These are phyloP conservation scores for Elachura formosa DNA, from an alignment of 2,113 vertebrate species.

Conservation along the genomic window DNA sequence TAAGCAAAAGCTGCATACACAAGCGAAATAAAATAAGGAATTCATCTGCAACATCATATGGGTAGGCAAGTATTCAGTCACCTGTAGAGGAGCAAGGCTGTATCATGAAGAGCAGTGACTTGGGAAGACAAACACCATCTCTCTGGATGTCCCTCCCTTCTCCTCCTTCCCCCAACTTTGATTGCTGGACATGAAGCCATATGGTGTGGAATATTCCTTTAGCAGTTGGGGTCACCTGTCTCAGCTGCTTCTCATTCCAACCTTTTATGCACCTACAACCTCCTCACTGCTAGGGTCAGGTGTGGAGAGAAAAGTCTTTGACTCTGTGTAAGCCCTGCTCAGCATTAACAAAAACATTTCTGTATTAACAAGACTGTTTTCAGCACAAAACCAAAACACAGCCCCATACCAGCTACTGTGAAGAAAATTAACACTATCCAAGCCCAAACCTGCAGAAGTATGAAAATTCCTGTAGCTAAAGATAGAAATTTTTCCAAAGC, in stretches of 20 bases:
- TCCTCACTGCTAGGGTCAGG: background rate
- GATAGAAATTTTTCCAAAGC: background rate
- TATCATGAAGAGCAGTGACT: background rate
- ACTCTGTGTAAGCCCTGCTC: background rate
- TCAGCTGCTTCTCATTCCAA: background rate
- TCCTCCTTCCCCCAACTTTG: background rate
- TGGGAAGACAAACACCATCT: background rate
- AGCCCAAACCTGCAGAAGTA: background rate
- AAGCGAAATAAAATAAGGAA: background rate
- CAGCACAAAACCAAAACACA: background rate
- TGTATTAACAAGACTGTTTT: background rate
- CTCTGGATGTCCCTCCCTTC: background rate
- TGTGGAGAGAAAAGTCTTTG: background rate
- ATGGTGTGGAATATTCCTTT: fast-evolving
- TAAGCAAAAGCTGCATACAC: background rate
- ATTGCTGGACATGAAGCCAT: background rate
- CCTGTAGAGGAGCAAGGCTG: background rate
- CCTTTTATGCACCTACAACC: no score
- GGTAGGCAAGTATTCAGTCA: background rate
- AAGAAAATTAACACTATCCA: background rate
- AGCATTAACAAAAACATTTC: background rate
- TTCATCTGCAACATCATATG: no score
- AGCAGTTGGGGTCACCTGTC: background rate
- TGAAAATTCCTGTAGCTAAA: background rate
- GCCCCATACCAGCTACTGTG: background rate